phyloP scores from a whole-genome alignment of 2,888 invertebrate species.

The Clunio marinus region DNA sequence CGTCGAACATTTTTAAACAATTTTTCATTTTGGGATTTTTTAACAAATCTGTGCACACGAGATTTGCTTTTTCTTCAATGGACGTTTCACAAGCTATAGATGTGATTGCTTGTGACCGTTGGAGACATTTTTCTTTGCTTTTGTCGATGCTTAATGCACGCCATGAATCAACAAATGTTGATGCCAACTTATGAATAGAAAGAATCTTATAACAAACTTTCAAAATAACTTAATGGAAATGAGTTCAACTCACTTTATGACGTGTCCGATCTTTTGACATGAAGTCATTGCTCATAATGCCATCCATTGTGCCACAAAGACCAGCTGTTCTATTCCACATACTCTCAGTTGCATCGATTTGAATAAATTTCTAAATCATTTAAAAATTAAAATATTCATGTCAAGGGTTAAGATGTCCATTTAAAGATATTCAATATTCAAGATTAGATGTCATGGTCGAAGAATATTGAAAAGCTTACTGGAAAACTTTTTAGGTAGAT shows the following conservation, averaged over 20 bases:
- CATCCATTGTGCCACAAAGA: slow-evolving; percentile 75
- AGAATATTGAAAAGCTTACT: no score
- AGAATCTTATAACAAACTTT: no score
- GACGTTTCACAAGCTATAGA: slow-evolving; percentile 40
- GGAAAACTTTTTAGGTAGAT: background rate
- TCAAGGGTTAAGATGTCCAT: background rate
- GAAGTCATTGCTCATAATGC: slow-evolving; percentile 65
- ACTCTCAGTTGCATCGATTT: slow-evolving; percentile 62
- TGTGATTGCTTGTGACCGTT: background rate
- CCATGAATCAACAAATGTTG: slow-evolving; percentile 51
- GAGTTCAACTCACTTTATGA: slow-evolving; percentile 45
- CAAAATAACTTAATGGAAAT: slow-evolving; percentile 46
- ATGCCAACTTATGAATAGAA: slow-evolving; percentile 44
- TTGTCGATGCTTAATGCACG: slow-evolving; percentile 42
- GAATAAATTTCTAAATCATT: slow-evolving; percentile 56
- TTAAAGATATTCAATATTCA: no score
- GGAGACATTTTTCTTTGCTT: slow-evolving; percentile 45
- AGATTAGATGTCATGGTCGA: no score
- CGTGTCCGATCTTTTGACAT: slow-evolving; percentile 57
- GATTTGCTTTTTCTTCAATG: slow-evolving; percentile 53
- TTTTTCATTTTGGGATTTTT: slow-evolving; percentile 61
- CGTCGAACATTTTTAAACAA: slow-evolving; percentile 64
- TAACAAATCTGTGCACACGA: slow-evolving; percentile 62
- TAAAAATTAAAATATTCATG: background rate
- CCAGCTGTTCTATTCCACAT: slow-evolving; percentile 78